Percentiles rank a stretch among this genome's conserved stretches.
phyloP scores from a whole-genome alignment of 1,140 invertebrate species.

The Eumeta japonica region DNA sequence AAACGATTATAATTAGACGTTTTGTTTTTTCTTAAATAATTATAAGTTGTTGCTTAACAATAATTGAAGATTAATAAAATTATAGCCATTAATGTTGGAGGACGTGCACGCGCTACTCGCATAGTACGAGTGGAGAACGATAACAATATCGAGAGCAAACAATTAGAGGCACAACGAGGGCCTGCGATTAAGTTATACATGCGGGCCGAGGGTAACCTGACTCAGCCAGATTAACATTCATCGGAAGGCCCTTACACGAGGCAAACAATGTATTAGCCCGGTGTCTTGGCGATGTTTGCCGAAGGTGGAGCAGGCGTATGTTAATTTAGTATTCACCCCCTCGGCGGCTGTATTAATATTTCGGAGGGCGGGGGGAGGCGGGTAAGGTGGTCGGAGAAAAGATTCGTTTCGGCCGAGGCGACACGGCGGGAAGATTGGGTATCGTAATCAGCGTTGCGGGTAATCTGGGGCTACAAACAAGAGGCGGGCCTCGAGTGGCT shows the following conservation, averaged over 20 bases:
- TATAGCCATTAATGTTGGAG: no score
- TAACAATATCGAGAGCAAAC: conserved; percentile 54
- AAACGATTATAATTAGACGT: no score
- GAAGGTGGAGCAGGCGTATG: conserved; percentile 41
- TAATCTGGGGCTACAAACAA: conserved; percentile 49
- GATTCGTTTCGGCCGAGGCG: conserved; percentile 19
- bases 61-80: no score
- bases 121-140: no score
- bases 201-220: conserved; percentile 52
- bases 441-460: conserved; percentile 30
- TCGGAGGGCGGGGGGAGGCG: conserved; percentile 15
- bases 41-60: no score
- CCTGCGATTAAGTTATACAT: conserved; percentile 53
- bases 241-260: conserved; percentile 50
- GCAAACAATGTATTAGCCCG: conserved; percentile 50
- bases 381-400: no score
- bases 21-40: no score
- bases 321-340: conserved; percentile 51
- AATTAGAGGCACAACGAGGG: conserved; percentile 50
- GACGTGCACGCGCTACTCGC: no score
- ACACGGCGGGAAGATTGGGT: conserved; percentile 19
- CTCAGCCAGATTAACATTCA: conserved; percentile 55
- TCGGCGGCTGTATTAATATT: conserved; percentile 52
- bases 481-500: conserved; percentile 30
- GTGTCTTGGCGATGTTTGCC: conserved; percentile 49